These are phyloP conservation scores for Drosophila cardini DNA, from an alignment of 1,140 invertebrate species.

Conservation along the genomic window DNA sequence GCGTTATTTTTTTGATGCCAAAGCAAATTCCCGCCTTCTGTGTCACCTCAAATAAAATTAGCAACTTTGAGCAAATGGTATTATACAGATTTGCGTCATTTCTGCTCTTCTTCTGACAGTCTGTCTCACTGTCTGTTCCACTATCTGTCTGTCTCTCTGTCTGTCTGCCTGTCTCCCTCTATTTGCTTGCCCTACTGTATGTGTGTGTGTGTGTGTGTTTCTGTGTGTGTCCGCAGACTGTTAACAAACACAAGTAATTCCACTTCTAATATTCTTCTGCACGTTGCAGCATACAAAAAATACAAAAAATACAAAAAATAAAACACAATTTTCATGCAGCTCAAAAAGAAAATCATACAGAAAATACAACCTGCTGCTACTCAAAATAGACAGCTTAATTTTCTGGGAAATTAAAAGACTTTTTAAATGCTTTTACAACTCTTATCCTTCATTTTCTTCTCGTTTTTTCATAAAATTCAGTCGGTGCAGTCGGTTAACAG, in stretches of 20 bases:
- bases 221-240: slow-evolving; percentile 34
- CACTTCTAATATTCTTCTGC: slow-evolving; percentile 23
- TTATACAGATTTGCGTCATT: slow-evolving; percentile 81
- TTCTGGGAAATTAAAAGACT: background rate
- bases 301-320: background rate
- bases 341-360: slow-evolving; percentile 30
- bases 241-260: slow-evolving; percentile 49
- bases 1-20: slow-evolving; percentile 15
- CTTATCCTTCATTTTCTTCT: too few relatives aligned
- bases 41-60: slow-evolving; percentile 83
- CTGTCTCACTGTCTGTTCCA: background rate
- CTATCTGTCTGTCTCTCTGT: slow-evolving; percentile 15
- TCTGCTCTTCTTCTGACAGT: slow-evolving; percentile 41
- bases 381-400: slow-evolving; percentile 11
- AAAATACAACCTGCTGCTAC: background rate
- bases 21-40: slow-evolving; percentile 73
- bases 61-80: slow-evolving; percentile 73
- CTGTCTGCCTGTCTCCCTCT: background rate
- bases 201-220: background rate
- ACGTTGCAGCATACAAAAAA: slow-evolving; percentile 30
- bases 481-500: too few relatives aligned
- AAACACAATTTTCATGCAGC: slow-evolving; percentile 21
- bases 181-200: background rate
- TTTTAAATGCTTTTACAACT: background rate
- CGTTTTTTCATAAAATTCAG: too few relatives aligned